Percentiles rank a stretch among this genome's conserved stretches.
These are phyloP conservation scores for Lathamus discolor DNA, from an alignment of 2,113 vertebrate species.

Conservation along the genomic window DNA sequence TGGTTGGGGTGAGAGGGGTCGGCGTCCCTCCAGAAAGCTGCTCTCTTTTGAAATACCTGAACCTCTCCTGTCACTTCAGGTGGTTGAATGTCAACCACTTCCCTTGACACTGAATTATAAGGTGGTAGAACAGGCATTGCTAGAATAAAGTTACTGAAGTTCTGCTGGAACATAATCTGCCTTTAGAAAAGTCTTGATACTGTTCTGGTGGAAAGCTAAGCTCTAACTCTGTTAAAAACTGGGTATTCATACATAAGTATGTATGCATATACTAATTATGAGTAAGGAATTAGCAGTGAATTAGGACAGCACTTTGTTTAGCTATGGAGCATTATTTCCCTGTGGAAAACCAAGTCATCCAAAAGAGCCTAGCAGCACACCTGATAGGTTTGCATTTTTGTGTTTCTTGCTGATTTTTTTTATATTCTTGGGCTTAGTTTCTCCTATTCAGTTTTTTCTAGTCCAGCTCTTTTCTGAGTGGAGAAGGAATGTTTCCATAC, in stretches of 20 bases:
- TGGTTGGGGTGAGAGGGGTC: neutral
- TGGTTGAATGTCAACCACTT: neutral
- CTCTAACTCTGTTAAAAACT: neutral
- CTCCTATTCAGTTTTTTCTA: neutral
- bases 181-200: rapidly evolving
- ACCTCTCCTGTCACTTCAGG: rapidly evolving
- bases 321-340: rapidly evolving
- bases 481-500: neutral
- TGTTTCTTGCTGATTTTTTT: neutral
- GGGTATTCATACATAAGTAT: neutral
- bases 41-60: neutral
- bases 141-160: rapidly evolving
- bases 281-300: neutral
- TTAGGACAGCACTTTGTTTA: neutral
- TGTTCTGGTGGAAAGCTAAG: neutral
- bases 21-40: rapidly evolving
- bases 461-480: neutral
- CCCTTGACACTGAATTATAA: neutral
- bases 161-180: neutral
- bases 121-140: neutral
- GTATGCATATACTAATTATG: neutral
- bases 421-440: neutral
- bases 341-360: neutral
- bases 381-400: neutral
- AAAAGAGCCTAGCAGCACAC: neutral